Conservation (phyloP, 2,888 invertebrate species). For the Drosophila testacea region DNA sequence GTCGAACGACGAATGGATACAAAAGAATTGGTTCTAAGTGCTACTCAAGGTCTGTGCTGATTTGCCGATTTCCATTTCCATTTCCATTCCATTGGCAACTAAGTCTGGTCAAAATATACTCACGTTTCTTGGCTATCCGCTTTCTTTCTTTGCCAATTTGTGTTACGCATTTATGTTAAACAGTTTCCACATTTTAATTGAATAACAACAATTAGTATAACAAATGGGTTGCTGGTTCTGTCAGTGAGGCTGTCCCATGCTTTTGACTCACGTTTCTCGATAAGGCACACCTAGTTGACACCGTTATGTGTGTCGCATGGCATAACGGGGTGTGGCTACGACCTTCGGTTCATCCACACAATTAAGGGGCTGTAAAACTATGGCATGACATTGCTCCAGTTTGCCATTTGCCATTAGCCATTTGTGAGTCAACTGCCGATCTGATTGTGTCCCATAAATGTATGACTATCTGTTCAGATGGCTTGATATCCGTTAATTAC, state of each 20-base stretch:
- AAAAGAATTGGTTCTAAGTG: constrained; percentile 52
- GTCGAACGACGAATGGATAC: constrained; percentile 33
- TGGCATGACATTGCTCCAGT: constrained; percentile 44
- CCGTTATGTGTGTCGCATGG: constrained; percentile 4
- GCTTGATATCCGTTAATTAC: constrained; percentile 1
- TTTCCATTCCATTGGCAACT: constrained; percentile 16
- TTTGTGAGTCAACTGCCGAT: constrained; percentile 38
- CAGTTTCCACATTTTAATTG: constrained; percentile 46
- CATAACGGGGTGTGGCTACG: constrained; percentile 27
- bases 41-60: constrained; percentile 63
- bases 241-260: background rate
- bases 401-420: constrained; percentile 12
- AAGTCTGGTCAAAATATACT: constrained; percentile 5
- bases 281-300: constrained; percentile 35
- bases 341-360: constrained; percentile 20
- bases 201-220: constrained; percentile 52
- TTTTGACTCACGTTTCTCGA: constrained; percentile 35
- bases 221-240: constrained; percentile 2
- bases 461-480: constrained; percentile 10
- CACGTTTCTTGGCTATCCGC: background rate
- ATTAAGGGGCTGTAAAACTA: constrained; percentile 18
- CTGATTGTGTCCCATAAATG: constrained; percentile 20
- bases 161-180: constrained; percentile 49
- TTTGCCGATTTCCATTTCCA: constrained; percentile 32
- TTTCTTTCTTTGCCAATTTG: constrained; percentile 10